These are phyloP conservation scores for Uloborus plumipes DNA, from an alignment of 2,888 invertebrate genomes.

Conservation along the genomic window DNA sequence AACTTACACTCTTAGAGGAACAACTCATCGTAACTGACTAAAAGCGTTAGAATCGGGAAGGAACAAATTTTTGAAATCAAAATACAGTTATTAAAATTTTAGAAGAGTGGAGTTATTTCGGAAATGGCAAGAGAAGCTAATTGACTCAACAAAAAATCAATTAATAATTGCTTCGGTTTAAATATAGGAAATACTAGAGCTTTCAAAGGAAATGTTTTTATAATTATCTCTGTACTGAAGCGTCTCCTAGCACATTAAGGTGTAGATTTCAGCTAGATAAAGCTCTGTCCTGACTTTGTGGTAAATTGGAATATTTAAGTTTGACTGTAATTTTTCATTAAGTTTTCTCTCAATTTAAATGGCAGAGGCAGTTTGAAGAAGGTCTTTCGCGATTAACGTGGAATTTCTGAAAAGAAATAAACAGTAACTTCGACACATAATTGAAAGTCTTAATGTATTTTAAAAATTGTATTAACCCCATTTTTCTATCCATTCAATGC, in stretches of 20 bases:
- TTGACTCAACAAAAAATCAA: conserved; percentile 53
- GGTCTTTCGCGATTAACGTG: too few relatives aligned
- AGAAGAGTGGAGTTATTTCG: conserved; percentile 30
- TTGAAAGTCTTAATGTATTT: too few relatives aligned
- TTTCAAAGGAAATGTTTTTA: conserved; percentile 23
- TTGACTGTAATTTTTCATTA: too few relatives aligned
- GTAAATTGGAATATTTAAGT: too few relatives aligned
- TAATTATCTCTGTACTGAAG: conserved; percentile 26
- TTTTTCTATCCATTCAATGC: too few relatives aligned
- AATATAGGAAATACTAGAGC: conserved; percentile 30
- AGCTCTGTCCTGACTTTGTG: too few relatives aligned
- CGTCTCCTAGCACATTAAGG: conserved; percentile 2
- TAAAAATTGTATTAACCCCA: too few relatives aligned
- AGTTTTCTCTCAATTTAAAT: too few relatives aligned
- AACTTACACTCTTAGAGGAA: conserved; percentile 16
- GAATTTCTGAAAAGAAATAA: too few relatives aligned
- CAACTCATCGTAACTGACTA: conserved; percentile 2
- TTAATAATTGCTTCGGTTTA: conserved; percentile 41
- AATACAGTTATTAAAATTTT: conserved; percentile 21
- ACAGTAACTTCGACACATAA: too few relatives aligned
- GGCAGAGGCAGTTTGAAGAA: too few relatives aligned
- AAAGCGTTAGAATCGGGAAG: background rate
- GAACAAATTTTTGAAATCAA: conserved; percentile 7
- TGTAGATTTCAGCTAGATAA: background rate
- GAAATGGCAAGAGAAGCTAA: conserved; percentile 24